A percentile compares a stretch with the other conserved stretches of the same genome.
These are phyloP conservation scores for Pediacus dermestoides DNA, from an alignment of 2,888 invertebrate genomes.

Conservation along the genomic window DNA sequence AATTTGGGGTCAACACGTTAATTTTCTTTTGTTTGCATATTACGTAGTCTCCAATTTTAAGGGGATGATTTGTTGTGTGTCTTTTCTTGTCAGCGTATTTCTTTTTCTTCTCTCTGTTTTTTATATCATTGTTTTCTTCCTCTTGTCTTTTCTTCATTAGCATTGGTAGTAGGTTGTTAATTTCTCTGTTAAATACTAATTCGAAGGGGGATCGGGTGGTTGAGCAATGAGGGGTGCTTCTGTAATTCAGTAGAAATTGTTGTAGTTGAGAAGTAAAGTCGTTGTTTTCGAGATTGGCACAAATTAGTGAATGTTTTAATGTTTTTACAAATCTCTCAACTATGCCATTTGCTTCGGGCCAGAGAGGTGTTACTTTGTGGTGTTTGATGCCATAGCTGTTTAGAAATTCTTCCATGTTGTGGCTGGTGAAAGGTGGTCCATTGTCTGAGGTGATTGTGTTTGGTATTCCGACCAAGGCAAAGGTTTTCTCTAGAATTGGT, in stretches of 20 bases:
- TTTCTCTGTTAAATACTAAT: conserved; percentile 11
- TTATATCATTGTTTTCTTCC: too few species aligned
- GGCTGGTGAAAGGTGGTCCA: conserved; percentile 19
- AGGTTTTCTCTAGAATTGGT: conserved; percentile 12
- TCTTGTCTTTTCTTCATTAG: too few species aligned
- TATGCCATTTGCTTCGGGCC: conserved; percentile 24
- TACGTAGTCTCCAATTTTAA: too few species aligned
- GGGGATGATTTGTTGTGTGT: too few species aligned
- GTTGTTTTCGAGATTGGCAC: conserved; percentile 8
- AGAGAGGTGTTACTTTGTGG: conserved; percentile 18
- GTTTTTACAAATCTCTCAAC: conserved; percentile 21
- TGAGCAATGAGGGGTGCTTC: conserved; percentile 15
- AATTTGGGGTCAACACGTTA: too few species aligned
- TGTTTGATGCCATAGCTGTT: conserved; percentile 16
- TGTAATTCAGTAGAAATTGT: conserved; percentile 14
- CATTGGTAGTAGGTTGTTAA: conserved; percentile 12
- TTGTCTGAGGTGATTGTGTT: conserved; percentile 16
- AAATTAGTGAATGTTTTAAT: conserved; percentile 13
- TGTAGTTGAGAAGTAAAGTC: conserved; percentile 8
- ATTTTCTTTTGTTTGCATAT: too few species aligned
- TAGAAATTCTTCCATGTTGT: conserved; percentile 14
- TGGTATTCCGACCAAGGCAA: conserved; percentile 14
- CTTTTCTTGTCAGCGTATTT: too few species aligned
- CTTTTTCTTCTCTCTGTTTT: too few species aligned
- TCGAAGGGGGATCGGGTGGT: conserved; percentile 11